Evolutionary conservation across 2,797 vertebrate genomes (phyloP).

Genomic region (Dallia pectoralis): DNA sequence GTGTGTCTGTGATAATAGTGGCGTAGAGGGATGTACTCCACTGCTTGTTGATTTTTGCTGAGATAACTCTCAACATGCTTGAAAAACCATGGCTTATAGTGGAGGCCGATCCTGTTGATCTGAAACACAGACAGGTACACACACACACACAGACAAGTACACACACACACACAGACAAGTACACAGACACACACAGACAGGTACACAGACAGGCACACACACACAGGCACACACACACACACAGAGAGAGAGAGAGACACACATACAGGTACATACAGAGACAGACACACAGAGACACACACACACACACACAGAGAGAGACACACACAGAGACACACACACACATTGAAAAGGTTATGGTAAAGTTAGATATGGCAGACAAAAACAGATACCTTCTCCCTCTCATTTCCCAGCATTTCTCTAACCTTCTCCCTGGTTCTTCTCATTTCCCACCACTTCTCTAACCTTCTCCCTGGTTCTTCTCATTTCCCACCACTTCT

Average conservation of each 20-base stretch:
- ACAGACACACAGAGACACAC: constrained; percentile 4
- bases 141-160: not conserved
- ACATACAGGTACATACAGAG: constrained; percentile 9
- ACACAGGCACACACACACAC: no score
- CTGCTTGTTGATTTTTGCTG: constrained; percentile 68
- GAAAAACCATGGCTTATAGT: constrained; percentile 98
- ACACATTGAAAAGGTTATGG: not conserved
- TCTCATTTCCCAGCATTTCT: not conserved
- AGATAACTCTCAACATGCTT: constrained; percentile 90
- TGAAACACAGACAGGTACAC: constrained; percentile 46
- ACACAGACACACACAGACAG: not conserved
- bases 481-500: not conserved
- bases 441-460: not conserved
- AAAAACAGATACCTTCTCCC: not conserved
- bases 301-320: not conserved
- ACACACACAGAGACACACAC: not conserved
- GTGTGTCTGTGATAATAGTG: constrained; percentile 98
- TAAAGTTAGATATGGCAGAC: not conserved
- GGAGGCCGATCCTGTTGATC: constrained; percentile 90
- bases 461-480: constrained; percentile 88
- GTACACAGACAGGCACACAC: no score
- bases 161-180: not conserved
- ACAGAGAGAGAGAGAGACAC: no score
- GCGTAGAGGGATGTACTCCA: constrained; percentile 92
- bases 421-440: no score